Evolutionary conservation across 2,888 invertebrate genomes (phyloP).

Genomic region (Parapristionchus giblindavisi): DNA sequence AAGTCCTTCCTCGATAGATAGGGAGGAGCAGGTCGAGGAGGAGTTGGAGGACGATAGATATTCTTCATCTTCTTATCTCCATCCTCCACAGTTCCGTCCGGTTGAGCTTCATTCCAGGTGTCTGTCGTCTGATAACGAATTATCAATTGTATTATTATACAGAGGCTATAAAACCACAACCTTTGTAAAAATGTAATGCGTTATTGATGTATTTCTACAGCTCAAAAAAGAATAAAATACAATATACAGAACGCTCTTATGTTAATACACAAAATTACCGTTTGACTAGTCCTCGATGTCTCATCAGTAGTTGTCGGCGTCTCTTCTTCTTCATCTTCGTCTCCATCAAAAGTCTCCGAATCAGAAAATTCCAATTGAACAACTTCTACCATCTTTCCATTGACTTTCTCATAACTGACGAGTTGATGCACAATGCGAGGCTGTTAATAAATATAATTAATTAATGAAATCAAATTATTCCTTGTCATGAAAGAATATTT

Average conservation of each 20-base stretch:
- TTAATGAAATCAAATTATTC: not conserved
- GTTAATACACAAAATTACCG: not conserved
- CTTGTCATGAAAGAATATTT: not conserved
- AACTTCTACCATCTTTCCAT: not conserved
- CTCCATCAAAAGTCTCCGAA: conserved; percentile 1
- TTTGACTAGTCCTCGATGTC: no score
- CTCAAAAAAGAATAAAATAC: not conserved
- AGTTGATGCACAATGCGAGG: not conserved
- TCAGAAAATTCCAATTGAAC: not conserved
- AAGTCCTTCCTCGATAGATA: not conserved
- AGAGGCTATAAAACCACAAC: no score
- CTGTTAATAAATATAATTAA: not conserved
- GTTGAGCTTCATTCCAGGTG: no score
- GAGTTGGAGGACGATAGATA: conserved; percentile 3
- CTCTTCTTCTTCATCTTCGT: not conserved
- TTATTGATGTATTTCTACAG: no score
- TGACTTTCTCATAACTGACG: not conserved
- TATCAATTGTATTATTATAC: no score
- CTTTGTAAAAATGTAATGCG: no score
- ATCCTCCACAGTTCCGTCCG: no score
- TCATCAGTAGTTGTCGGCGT: no score
- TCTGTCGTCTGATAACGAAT: no score
- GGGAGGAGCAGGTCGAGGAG: not conserved
- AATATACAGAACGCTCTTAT: not conserved
- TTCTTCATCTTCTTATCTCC: no score